A percentile compares a stretch with the other conserved stretches of the same genome.
Conservation (phyloP, 2,113 vertebrate genomes). For the Prolemur simus region DNA sequence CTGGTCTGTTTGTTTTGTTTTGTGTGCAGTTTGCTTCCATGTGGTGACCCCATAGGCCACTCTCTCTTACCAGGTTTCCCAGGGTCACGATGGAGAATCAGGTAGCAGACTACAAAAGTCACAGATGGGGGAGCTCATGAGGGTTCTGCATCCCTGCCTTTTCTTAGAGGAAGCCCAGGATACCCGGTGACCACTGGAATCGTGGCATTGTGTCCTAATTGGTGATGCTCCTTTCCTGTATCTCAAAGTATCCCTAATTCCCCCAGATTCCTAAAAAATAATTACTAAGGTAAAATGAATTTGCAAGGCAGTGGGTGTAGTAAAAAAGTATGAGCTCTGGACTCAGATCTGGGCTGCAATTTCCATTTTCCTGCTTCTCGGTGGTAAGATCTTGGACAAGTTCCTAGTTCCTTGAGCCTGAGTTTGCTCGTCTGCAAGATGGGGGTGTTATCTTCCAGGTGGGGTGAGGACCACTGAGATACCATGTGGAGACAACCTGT, state of each 20-base stretch:
- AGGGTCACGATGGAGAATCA: background rate
- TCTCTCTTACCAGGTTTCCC: background rate
- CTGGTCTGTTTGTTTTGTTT: background rate
- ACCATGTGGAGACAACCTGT: background rate
- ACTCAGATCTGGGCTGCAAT: background rate
- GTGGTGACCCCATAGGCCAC: rapidly evolving
- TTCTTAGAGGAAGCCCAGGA: background rate
- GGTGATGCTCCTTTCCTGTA: background rate
- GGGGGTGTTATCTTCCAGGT: background rate
- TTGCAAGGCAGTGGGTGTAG: background rate
- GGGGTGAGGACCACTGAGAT: background rate
- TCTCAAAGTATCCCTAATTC: background rate
- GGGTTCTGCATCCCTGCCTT: background rate
- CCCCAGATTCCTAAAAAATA: background rate
- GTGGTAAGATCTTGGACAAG: background rate
- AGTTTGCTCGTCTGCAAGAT: background rate
- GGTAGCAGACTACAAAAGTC: background rate
- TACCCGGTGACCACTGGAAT: background rate
- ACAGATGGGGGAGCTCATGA: background rate
- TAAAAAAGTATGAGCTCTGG: background rate
- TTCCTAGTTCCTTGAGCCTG: background rate
- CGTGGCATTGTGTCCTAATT: background rate
- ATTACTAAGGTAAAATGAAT: background rate
- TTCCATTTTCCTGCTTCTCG: background rate
- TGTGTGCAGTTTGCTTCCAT: background rate